Base-by-base conservation (phyloP, 1,140 invertebrate genomes). In the Frieseomelitta varia region DNA sequence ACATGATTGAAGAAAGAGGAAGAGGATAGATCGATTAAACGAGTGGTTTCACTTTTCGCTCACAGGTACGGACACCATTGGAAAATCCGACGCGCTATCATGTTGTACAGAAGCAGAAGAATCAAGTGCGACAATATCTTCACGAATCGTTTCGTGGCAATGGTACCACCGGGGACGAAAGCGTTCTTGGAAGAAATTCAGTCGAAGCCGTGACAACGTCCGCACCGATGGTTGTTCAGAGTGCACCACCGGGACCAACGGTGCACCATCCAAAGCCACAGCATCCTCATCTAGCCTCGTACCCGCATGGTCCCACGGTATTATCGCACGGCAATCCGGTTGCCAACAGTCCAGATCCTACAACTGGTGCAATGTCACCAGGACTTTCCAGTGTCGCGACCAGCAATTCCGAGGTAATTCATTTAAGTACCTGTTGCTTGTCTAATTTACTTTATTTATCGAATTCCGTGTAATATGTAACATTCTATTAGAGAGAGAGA, bases 81-180 rank as follows among this genome's bases (percentile, higher is more conserved):
- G 97, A 98, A 93, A 98, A 99, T 94, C 98, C 98, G 71, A 99
- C 98, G 30, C 96, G 97, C 87, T 99, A 98, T 94, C 98, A 99
- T 95, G 97, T 99, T 81, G 97, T 98, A 79, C 97, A 99, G 94
- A 98, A 97, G 89, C 97, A 98, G 93, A 97, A 98, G 92, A 97
- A 97, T 91, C 98, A 98, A 95, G 97, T 99, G 61, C 96, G 97
- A 15, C 97, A 98, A 92, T 98, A 97, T 94, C 95, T 98, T 39
- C 97, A 96, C 93, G 97, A 97, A 92, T 97, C 97, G 34, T 97
- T 97, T 90, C 96, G 92, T 24, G 91, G 87, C 12, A 89, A 53
- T 0, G 85, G 88, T 51, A 80, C 71, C 51, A 55, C 78, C n/a
- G 78, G 68, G 39, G 88, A 78, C 75, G 83, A 86, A 69, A 84